Percentiles rank a stretch among this genome's conserved stretches.
These are phyloP conservation scores for Sericinus montela DNA, from an alignment of 2,888 invertebrate species.

Conservation along the genomic window DNA sequence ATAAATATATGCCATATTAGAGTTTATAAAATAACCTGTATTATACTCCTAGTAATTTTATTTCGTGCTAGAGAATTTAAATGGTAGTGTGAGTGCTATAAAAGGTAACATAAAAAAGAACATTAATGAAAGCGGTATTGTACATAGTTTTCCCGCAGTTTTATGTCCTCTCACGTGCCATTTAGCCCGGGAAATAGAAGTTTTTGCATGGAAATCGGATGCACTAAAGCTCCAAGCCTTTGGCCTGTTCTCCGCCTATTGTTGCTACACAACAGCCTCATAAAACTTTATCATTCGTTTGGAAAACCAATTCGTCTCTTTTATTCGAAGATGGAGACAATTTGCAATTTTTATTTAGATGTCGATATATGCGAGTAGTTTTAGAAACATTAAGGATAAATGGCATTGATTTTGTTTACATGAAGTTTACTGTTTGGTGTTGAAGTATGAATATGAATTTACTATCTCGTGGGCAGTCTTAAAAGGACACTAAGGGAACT, in stretches of 20 bases:
- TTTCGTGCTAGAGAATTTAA: too few species aligned
- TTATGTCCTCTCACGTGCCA: slow-evolving; percentile 77
- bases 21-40: too few species aligned
- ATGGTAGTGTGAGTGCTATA: not conserved
- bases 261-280: slow-evolving; percentile 57
- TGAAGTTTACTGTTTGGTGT: too few species aligned
- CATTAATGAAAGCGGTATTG: slow-evolving; percentile 41
- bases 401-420: too few species aligned
- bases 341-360: not conserved
- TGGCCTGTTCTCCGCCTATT: slow-evolving; percentile 54
- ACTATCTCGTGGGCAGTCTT: too few species aligned
- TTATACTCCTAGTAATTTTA: too few species aligned
- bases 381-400: too few species aligned
- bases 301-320: slow-evolving; percentile 22
- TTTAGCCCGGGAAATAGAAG: slow-evolving; percentile 77
- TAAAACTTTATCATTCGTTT: slow-evolving; percentile 67
- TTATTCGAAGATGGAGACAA: slow-evolving; percentile 15
- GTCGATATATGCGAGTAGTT: too few species aligned
- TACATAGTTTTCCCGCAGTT: slow-evolving; percentile 68
- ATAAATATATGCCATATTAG: too few species aligned
- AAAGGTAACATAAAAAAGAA: slow-evolving; percentile 33
- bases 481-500: too few species aligned
- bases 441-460: too few species aligned
- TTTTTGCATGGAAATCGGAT: slow-evolving; percentile 78
- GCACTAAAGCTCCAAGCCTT: slow-evolving; percentile 63